phyloP scores from a whole-genome alignment of 1,140 invertebrate species.

The Heliconius hermathena region DNA sequence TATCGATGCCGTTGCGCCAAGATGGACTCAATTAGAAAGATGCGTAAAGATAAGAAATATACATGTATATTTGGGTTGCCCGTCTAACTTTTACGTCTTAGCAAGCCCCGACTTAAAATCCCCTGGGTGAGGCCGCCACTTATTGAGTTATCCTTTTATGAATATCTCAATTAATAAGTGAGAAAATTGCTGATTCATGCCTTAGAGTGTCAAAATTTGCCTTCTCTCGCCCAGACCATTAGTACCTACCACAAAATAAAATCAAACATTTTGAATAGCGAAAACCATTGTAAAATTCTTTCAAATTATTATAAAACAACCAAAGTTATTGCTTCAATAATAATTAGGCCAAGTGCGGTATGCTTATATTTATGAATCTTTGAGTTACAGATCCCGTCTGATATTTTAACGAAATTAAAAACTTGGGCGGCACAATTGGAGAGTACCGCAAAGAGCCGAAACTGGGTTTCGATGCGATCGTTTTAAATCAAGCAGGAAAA shows the following conservation, averaged over 20 bases:
- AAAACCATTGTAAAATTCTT: neutral
- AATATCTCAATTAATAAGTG: conserved; percentile 4
- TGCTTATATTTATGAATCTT: conserved; percentile 12
- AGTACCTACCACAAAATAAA: neutral
- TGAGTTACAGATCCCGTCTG: conserved; percentile 27
- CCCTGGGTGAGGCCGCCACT: neutral
- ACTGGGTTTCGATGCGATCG: conserved; percentile 64
- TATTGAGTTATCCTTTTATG: conserved; percentile 1
- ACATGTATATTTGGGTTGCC: too few species aligned
- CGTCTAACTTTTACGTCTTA: neutral
- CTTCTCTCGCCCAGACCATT: neutral
- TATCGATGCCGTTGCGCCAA: too few species aligned
- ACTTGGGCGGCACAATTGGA: conserved; percentile 45
- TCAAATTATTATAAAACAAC: conserved; percentile 6
- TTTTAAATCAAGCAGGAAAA: conserved; percentile 77
- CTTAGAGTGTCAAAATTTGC: neutral
- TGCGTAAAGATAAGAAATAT: too few species aligned
- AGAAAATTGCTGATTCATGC: conserved; percentile 1
- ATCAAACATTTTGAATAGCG: neutral
- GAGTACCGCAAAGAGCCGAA: conserved; percentile 59
- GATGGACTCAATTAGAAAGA: too few species aligned
- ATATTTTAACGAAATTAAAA: conserved; percentile 43
- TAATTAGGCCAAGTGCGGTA: conserved; percentile 18
- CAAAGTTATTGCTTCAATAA: neutral
- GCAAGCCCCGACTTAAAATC: neutral